These are phyloP conservation scores for Archegozetes longisetosus DNA, from an alignment of 1,140 invertebrate genomes.

Conservation along the genomic window DNA sequence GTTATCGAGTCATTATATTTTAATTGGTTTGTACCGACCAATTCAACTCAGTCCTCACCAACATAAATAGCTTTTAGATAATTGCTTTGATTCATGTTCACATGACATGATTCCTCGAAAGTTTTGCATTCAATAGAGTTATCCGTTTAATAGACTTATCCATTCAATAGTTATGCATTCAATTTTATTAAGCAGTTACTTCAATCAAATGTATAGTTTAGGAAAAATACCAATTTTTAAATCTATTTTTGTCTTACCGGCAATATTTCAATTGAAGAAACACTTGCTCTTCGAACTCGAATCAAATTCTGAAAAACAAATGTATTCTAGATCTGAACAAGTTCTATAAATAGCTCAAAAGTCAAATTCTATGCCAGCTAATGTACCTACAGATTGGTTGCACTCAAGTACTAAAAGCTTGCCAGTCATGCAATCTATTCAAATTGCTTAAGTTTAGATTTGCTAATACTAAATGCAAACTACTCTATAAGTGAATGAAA, in stretches of 20 bases:
- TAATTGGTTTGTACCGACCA: too few relatives aligned
- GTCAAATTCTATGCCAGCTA: background rate
- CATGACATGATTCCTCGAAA: too few relatives aligned
- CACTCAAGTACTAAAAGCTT: background rate
- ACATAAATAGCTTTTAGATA: too few relatives aligned
- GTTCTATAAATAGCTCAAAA: background rate
- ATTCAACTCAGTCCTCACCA: too few relatives aligned
- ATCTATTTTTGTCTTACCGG: background rate
- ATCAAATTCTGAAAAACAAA: slow-evolving; percentile 1
- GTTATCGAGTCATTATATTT: too few relatives aligned
- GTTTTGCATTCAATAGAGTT: too few relatives aligned
- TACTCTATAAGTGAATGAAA: background rate
- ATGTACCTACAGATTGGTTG: background rate
- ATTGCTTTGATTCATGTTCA: too few relatives aligned
- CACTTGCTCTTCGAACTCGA: background rate
- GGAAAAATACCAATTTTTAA: background rate
- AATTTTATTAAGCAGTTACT: too few relatives aligned
- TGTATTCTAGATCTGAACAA: background rate
- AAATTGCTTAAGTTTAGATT: background rate
- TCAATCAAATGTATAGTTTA: too few relatives aligned
- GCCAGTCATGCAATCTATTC: background rate
- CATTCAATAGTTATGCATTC: too few relatives aligned
- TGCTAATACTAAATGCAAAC: background rate
- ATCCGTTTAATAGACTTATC: too few relatives aligned
- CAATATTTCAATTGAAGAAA: background rate